These are phyloP conservation scores for Apistogramma diplotaenia DNA, from an alignment of 2,113 vertebrate species.

Conservation along the genomic window DNA sequence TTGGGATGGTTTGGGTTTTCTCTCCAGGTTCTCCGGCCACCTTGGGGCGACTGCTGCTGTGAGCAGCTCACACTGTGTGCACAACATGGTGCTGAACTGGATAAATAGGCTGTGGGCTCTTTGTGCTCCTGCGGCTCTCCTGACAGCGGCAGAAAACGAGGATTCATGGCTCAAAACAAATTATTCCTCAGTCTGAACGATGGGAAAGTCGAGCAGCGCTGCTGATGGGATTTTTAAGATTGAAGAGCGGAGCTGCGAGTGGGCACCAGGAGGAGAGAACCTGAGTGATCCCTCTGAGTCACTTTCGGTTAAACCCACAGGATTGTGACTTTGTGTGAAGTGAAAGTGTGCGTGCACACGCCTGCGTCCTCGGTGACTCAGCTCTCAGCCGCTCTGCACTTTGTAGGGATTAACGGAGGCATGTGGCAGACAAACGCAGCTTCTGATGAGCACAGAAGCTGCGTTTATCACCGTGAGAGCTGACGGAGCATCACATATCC, in stretches of 20 bases:
- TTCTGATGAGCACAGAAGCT: constrained; percentile 23
- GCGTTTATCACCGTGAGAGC: constrained; percentile 3
- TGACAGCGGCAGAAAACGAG: not conserved
- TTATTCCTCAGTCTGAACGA: not conserved
- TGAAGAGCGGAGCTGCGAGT: constrained; percentile 21
- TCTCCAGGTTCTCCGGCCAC: not conserved
- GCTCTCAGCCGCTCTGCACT: constrained; percentile 32
- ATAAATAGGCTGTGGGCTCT: not conserved
- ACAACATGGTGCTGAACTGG: not conserved
- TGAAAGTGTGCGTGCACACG: not conserved
- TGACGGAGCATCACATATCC: not conserved
- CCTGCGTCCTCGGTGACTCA: constrained; percentile 49
- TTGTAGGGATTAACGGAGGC: constrained; percentile 37
- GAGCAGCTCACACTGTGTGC: not conserved
- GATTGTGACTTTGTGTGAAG: constrained; percentile 6
- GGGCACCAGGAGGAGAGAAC: constrained; percentile 8
- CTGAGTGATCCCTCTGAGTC: constrained; percentile 42
- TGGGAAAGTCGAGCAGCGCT: not conserved
- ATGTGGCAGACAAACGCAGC: constrained; percentile 27
- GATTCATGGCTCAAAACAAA: not conserved
- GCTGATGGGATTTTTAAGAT: not conserved
- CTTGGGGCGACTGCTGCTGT: not conserved
- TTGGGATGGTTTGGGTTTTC: not conserved
- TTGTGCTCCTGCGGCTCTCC: not conserved
- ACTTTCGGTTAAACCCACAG: constrained; percentile 37